Base-by-base conservation (phyloP, 1,140 invertebrate species). In the Eumaeus atala region DNA sequence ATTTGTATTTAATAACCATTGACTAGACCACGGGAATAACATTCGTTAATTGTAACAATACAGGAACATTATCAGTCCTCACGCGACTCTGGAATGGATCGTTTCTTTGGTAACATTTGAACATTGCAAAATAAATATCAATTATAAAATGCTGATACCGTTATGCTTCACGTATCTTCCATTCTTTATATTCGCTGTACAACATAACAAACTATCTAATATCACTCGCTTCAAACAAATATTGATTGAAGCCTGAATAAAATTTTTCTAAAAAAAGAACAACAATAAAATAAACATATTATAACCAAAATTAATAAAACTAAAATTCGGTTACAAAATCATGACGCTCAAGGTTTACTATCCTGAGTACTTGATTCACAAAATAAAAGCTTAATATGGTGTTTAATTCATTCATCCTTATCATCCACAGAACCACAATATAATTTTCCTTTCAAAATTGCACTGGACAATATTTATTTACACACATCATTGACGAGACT, bases 51-150 rank as follows among this genome's bases (percentile, higher is more conserved):
- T 59, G 66, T 71, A 64, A 72, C 66, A 63, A 58, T 70, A 70
- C 71, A 77, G 79, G 74, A 76, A 82, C 77, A 72, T 70, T 70
- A 66, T 66, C 61, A 62, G 59, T 66, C 60, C 59, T 64, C 64
- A 67, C 59, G 64, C 52, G 59, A 58, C 58, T 33, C 48, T 70
- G 77, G 77, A 83, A 81, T 81, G 79, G 70, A 79, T 67, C 58
- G 72, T 74, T 73, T 82, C 79, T 85, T 85, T 83, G 81, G 81
- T 84, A 82, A 83, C 73, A 70, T 78, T 80, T 76, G 72, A 76
- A 80, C 73, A 70, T 65, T 33, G 14, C 56, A 54, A 47, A 37
- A 50, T 42, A 53, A 44, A 53, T 44, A 47, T 40, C 12, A 28
- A 14, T 33, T 34, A 38, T 21, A 53, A 53, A 53, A 18, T 21